These are phyloP conservation scores for Eupithecia vulgata DNA, from an alignment of 2,888 invertebrate species.

Conservation along the genomic window DNA sequence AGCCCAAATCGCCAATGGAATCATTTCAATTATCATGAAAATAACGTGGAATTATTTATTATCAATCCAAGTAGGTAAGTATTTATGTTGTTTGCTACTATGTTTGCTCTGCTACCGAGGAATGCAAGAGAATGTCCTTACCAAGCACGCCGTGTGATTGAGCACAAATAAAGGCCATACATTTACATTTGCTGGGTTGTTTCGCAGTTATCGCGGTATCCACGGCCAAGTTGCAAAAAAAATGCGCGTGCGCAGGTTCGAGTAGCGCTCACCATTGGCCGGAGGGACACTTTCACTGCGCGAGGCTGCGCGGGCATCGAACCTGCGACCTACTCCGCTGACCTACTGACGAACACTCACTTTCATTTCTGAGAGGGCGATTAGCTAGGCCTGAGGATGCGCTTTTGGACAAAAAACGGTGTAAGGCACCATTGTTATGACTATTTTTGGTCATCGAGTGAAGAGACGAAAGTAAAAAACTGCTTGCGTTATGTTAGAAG, in stretches of 20 bases:
- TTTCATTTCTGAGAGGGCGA: constrained; percentile 79
- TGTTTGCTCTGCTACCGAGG: constrained; percentile 15
- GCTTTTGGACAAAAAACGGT: constrained; percentile 45
- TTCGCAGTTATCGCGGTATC: constrained; percentile 81
- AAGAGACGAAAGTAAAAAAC: not conserved
- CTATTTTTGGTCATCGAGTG: not conserved
- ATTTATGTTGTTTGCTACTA: not conserved
- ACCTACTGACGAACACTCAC: constrained; percentile 80
- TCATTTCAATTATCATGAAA: not conserved
- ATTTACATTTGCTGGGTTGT: constrained; percentile 76
- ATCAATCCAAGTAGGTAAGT: not conserved
- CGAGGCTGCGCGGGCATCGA: constrained; percentile 84
- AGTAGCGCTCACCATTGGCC: constrained; percentile 59
- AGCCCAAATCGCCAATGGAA: not conserved
- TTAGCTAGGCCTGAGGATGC: constrained; percentile 72
- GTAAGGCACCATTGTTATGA: not conserved
- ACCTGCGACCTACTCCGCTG: constrained; percentile 82
- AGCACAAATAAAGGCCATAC: constrained; percentile 72
- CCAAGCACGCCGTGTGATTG: constrained; percentile 56
- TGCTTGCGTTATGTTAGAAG: not conserved
- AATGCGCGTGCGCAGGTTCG: constrained; percentile 77
- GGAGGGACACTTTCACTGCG: constrained; percentile 79
- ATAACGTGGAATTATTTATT: not conserved
- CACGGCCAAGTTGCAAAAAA: constrained; percentile 83
- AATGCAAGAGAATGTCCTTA: constrained; percentile 37